Conservation (phyloP, 2,888 invertebrate species). For the Limnephilus lunatus region DNA sequence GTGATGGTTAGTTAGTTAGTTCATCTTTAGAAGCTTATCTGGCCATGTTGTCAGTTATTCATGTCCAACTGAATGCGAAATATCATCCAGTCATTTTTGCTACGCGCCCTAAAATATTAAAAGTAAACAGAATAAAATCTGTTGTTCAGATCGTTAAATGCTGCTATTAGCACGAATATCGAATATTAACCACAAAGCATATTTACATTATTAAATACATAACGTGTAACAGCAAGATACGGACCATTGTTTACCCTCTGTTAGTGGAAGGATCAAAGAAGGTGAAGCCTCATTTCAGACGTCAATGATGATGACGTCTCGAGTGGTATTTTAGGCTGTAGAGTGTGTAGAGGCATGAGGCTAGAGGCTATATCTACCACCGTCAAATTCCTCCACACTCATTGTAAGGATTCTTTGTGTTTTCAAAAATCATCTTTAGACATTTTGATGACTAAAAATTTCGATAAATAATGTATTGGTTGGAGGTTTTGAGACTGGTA, state of each 20-base stretch:
- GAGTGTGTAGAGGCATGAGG: too few relatives aligned
- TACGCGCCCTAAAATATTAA: not conserved
- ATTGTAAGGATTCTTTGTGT: conserved; percentile 24
- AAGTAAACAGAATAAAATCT: not conserved
- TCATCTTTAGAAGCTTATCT: too few relatives aligned
- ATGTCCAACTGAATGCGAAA: not conserved
- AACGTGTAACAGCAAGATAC: conserved; percentile 14
- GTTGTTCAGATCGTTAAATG: not conserved
- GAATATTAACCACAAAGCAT: conserved; percentile 17
- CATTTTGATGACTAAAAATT: not conserved
- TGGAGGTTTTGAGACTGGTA: not conserved
- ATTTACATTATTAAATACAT: conserved; percentile 7
- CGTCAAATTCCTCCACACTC: conserved; percentile 9
- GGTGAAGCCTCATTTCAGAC: conserved; percentile 26
- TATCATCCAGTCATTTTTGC: too few relatives aligned
- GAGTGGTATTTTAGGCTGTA: conserved; percentile 54
- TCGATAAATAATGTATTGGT: not conserved
- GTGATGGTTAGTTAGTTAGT: too few relatives aligned
- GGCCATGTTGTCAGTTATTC: not conserved
- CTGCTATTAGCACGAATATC: not conserved
- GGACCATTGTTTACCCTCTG: conserved; percentile 4
- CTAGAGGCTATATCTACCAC: not conserved
- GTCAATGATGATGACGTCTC: conserved; percentile 52
- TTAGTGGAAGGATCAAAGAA: conserved; percentile 24
- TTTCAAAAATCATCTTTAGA: conserved; percentile 34